Evolutionary conservation across 2,888 invertebrate species (phyloP).

Genomic region (Callinectes sapidus): DNA sequence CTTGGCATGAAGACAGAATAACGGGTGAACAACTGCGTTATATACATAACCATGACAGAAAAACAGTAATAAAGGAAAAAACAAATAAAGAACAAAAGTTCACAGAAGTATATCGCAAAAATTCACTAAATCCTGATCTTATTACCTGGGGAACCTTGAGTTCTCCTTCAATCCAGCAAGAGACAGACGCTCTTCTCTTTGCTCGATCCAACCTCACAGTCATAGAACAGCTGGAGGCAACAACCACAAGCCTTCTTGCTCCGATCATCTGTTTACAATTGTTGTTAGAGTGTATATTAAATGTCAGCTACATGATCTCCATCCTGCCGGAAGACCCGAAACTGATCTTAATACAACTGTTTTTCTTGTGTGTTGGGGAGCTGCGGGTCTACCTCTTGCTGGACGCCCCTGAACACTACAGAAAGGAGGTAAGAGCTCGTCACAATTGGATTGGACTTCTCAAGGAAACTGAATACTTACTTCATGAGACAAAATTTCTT

Average conservation of each 20-base stretch:
- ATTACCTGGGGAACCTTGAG: background rate
- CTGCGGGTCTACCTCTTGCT: background rate
- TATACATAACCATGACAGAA: background rate
- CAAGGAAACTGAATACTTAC: background rate
- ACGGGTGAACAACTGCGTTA: background rate
- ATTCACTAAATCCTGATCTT: background rate
- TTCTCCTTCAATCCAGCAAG: background rate
- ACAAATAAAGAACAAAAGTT: background rate
- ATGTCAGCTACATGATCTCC: background rate
- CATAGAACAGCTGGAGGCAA: background rate
- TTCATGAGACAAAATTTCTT: background rate
- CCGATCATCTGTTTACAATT: background rate
- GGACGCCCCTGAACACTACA: background rate
- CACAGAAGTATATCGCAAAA: background rate
- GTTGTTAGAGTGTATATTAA: background rate
- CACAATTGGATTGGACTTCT: background rate
- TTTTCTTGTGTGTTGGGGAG: background rate
- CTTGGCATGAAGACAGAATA: background rate
- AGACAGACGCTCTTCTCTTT: background rate
- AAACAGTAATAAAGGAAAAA: background rate
- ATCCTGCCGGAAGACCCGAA: background rate
- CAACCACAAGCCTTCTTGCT: background rate
- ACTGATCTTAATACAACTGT: background rate
- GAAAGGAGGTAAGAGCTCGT: background rate
- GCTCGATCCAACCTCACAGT: background rate